A percentile compares a stretch with the other conserved stretches of the same genome.
phyloP scores from a whole-genome alignment of 2,797 vertebrate species.

The Lepus oiostolus region DNA sequence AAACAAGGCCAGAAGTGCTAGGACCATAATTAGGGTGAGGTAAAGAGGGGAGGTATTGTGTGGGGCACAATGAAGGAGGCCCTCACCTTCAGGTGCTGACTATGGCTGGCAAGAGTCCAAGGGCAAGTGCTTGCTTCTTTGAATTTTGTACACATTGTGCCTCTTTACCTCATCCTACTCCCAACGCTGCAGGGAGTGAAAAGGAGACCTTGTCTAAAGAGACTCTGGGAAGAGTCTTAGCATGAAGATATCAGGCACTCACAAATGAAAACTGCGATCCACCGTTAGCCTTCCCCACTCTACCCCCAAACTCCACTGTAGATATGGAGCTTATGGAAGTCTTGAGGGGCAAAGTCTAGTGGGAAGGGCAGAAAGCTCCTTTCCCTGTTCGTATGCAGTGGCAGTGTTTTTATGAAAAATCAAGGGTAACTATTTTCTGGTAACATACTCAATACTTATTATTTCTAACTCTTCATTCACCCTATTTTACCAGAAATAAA shows the following conservation, averaged over 20 bases:
- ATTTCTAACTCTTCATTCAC: background rate
- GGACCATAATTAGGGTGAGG: background rate
- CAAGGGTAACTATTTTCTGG: background rate
- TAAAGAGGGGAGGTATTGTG: background rate
- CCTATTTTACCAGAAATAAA: background rate
- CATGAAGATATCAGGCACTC: background rate
- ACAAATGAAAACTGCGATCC: background rate
- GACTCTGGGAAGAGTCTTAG: background rate
- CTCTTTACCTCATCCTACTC: background rate
- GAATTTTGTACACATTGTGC: background rate
- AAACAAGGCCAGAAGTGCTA: background rate
- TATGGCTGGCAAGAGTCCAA: background rate
- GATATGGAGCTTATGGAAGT: background rate
- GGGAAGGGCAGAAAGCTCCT: background rate
- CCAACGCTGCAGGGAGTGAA: background rate
- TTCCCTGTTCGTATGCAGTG: background rate
- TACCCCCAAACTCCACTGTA: background rate
- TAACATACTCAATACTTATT: background rate
- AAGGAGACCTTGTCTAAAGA: slow-evolving; percentile 14
- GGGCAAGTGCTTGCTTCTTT: background rate
- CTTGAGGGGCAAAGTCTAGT: background rate
- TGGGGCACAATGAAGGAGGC: background rate
- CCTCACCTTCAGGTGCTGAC: background rate
- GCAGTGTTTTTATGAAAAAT: slow-evolving; percentile 34
- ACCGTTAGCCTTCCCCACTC: background rate